Evolutionary conservation across 2,888 invertebrate genomes (phyloP).

Genomic region (Drosophila neonasuta): DNA sequence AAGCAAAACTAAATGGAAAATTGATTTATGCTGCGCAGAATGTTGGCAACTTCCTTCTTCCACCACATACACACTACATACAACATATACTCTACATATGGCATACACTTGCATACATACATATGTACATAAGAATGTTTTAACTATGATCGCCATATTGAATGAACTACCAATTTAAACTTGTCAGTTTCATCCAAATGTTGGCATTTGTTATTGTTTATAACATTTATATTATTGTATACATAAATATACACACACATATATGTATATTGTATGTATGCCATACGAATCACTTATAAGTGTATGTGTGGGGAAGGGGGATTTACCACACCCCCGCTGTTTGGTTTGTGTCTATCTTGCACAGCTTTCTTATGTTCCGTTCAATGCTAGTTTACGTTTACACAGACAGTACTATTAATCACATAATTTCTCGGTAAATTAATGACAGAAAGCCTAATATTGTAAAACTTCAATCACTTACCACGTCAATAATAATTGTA

Average conservation of each 20-base stretch:
- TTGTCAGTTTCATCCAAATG: neutral
- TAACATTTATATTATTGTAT: slow-evolving; percentile 18
- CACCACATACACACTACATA: neutral
- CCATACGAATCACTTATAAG: slow-evolving; percentile 32
- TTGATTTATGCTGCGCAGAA: slow-evolving; percentile 19
- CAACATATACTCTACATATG: neutral
- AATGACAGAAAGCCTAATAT: neutral
- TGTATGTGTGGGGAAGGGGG: slow-evolving; percentile 30
- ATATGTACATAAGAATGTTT: neutral
- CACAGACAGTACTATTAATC: slow-evolving; percentile 14
- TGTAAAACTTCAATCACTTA: slow-evolving; percentile 67
- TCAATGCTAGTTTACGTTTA: neutral
- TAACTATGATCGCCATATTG: neutral
- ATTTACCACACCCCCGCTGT: slow-evolving; percentile 55
- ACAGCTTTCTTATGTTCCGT: slow-evolving; percentile 1
- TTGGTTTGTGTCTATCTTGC: slow-evolving; percentile 15
- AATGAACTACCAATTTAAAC: neutral
- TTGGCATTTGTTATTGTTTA: slow-evolving; percentile 51
- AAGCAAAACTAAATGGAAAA: neutral
- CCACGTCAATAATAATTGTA: slow-evolving; percentile 65
- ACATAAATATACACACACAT: slow-evolving; percentile 28
- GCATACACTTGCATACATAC: neutral
- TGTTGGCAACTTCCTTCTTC: neutral
- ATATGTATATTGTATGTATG: neutral
- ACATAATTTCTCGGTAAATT: neutral